Conservation (phyloP, 2,888 invertebrate genomes). For the Leucophora obtusa region DNA sequence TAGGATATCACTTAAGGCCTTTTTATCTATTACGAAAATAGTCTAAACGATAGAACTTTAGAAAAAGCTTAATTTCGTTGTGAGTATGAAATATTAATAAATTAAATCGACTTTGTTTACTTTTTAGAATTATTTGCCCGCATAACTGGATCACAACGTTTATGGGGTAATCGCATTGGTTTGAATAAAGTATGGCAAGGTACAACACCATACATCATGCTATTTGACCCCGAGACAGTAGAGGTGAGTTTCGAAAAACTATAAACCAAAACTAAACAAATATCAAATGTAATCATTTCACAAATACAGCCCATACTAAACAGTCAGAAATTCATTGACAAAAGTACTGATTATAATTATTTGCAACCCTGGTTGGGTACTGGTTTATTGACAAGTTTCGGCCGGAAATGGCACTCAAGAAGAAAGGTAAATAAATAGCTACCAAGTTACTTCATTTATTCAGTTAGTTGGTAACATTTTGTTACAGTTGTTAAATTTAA, state of each 20-base stretch:
- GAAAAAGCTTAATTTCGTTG: too few relatives aligned
- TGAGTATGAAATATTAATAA: too few relatives aligned
- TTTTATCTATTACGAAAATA: too few relatives aligned
- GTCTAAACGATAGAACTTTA: too few relatives aligned
- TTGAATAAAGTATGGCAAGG: conserved; percentile 80
- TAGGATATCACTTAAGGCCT: too few relatives aligned
- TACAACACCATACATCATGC: conserved; percentile 79
- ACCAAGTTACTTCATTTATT: not conserved
- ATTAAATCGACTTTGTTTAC: conserved; percentile 37
- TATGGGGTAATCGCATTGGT: conserved; percentile 80
- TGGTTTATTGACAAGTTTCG: conserved; percentile 81
- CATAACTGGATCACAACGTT: conserved; percentile 79
- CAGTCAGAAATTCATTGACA: conserved; percentile 81
- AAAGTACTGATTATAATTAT: conserved; percentile 81
- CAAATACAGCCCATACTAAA: conserved; percentile 80
- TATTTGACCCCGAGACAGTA: conserved; percentile 80
- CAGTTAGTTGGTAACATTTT: not conserved
- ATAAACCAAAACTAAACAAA: too few relatives aligned
- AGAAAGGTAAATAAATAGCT: conserved; percentile 79
- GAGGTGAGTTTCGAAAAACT: conserved; percentile 75
- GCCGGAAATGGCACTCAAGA: conserved; percentile 82
- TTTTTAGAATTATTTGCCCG: conserved; percentile 79
- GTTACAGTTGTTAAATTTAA: conserved; percentile 1
- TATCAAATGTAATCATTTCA: too few relatives aligned
- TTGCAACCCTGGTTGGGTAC: conserved; percentile 82